Evolutionary conservation across 1,140 invertebrate species (phyloP).

Genomic region (Colletes latitarsis): DNA sequence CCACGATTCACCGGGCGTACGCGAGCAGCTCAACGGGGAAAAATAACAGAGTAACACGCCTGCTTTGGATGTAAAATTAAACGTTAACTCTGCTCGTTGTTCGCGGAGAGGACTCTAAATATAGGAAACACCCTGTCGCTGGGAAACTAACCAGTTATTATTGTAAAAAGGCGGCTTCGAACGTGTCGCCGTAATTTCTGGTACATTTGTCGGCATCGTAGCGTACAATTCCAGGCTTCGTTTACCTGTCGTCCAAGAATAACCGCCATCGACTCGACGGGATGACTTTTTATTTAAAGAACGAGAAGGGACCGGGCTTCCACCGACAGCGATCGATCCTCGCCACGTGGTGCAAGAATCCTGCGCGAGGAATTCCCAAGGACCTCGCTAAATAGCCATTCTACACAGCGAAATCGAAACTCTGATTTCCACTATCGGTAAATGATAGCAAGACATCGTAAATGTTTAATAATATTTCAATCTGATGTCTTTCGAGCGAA

Average conservation of each 20-base stretch:
- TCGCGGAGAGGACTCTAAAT: conserved; percentile 19
- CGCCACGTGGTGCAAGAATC: neutral
- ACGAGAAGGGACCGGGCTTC: neutral
- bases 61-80: conserved; percentile 13
- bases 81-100: neutral
- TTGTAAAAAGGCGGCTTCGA: neutral
- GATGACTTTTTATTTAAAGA: conserved; percentile 26
- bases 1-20: too few relatives aligned
- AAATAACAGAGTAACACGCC: neutral
- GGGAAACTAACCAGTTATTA: conserved; percentile 15
- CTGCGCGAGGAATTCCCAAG: neutral
- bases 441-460: too few relatives aligned
- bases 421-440: too few relatives aligned
- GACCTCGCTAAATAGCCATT: too few relatives aligned
- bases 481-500: too few relatives aligned
- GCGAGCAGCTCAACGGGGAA: neutral
- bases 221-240: conserved; percentile 17
- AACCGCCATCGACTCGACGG: conserved; percentile 10
- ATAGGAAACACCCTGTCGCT: neutral
- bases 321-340: neutral
- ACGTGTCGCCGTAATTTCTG: conserved; percentile 35
- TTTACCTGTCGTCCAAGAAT: conserved; percentile 22
- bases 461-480: too few relatives aligned
- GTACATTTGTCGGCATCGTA: conserved; percentile 44
- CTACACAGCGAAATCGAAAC: too few relatives aligned